phyloP scores from a whole-genome alignment of 2,888 invertebrate genomes.

The Eristalis tenax region DNA sequence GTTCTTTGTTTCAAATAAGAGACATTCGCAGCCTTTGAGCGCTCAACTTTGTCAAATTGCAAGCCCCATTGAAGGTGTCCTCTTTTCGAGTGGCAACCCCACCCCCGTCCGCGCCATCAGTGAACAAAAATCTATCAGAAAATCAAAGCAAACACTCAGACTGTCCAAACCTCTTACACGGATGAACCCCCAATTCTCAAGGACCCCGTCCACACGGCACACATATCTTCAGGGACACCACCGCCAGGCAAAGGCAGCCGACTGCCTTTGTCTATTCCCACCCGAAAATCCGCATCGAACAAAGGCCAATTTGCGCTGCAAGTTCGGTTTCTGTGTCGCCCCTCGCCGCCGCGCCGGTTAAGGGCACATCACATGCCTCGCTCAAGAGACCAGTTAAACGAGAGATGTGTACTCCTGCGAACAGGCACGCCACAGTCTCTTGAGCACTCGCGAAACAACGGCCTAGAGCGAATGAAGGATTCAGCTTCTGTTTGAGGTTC shows the following conservation, averaged over 20 bases:
- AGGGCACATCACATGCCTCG: conserved; percentile 59
- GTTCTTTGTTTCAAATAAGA: too few relatives aligned
- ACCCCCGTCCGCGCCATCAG: neutral
- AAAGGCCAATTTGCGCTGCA: conserved; percentile 47
- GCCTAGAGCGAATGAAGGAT: conserved; percentile 30
- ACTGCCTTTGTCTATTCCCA: neutral
- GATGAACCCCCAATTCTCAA: neutral
- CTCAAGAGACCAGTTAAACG: conserved; percentile 45
- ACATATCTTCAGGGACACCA: neutral
- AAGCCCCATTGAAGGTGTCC: neutral
- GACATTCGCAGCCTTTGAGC: too few relatives aligned
- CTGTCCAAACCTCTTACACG: neutral
- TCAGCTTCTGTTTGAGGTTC: conserved; percentile 31
- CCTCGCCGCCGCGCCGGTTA: conserved; percentile 14
- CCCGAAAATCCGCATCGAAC: conserved; percentile 34
- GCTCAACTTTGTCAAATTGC: neutral
- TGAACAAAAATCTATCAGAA: neutral
- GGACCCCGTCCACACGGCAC: neutral
- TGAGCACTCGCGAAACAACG: conserved; percentile 9
- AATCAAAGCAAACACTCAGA: neutral
- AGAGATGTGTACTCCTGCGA: conserved; percentile 34
- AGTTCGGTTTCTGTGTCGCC: conserved; percentile 22
- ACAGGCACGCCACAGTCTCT: conserved; percentile 3
- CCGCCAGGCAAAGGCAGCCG: neutral
- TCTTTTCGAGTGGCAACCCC: neutral